Percentiles rank a stretch among this genome's conserved stretches.
Evolutionary conservation across 2,888 invertebrate species (phyloP).

Genomic region (Reticulitermes lucifugus): DNA sequence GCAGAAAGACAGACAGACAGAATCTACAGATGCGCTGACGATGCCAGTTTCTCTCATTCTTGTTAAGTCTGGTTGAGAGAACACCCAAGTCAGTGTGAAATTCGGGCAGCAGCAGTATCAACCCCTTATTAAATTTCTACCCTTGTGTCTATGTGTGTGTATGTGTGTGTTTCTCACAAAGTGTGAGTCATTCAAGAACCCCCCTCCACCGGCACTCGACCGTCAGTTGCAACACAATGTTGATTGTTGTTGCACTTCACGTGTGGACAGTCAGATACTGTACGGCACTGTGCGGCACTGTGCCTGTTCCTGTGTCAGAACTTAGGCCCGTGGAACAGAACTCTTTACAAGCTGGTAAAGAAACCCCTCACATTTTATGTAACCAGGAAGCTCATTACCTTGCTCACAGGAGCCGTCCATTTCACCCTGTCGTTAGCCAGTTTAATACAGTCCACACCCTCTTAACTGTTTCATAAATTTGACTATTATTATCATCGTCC

Average conservation of each 20-base stretch:
- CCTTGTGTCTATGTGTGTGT: constrained; percentile 55
- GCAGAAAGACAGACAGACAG: not conserved
- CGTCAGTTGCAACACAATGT: not conserved
- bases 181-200: not conserved
- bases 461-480: too few species aligned
- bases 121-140: constrained; percentile 61
- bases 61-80: constrained; percentile 49
- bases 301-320: too few species aligned
- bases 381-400: too few species aligned
- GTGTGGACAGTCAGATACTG: not conserved
- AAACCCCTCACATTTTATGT: too few species aligned
- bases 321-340: too few species aligned
- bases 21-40: constrained; percentile 9
- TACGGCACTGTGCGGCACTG: not conserved
- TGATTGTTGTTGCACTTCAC: not conserved
- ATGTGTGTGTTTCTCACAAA: constrained; percentile 8
- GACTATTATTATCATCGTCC: too few species aligned
- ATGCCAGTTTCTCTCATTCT: constrained; percentile 19
- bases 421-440: too few species aligned
- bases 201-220: not conserved
- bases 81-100: constrained; percentile 63
- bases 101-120: constrained; percentile 56
- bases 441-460: too few species aligned
- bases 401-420: too few species aligned
- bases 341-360: too few species aligned